A percentile compares a stretch with the other conserved stretches of the same genome.
phyloP scores from a whole-genome alignment of 2,113 vertebrate genomes.

The Chaetorhynchus papuensis region DNA sequence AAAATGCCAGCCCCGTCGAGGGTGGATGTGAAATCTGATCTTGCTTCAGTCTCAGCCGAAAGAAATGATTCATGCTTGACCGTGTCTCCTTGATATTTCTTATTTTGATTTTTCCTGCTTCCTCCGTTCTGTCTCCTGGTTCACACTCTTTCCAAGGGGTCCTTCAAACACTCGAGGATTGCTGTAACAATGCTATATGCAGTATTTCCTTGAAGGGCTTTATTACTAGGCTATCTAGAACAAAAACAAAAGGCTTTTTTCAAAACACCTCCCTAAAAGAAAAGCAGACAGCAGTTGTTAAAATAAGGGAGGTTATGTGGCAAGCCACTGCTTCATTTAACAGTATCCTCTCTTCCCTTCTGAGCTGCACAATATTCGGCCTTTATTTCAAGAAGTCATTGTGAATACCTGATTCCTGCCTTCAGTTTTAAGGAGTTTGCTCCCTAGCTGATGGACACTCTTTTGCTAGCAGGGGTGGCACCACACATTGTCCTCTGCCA shows the following conservation, averaged over 20 bases:
- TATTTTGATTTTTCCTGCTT: slow-evolving; percentile 39
- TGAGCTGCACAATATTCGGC: neutral
- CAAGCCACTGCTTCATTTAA: neutral
- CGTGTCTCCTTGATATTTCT: slow-evolving; percentile 18
- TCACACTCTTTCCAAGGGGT: neutral
- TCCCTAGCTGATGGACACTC: neutral
- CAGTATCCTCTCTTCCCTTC: neutral
- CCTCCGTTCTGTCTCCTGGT: neutral
- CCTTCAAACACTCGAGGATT: neutral
- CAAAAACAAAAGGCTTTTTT: neutral
- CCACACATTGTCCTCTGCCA: neutral
- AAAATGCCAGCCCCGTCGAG: neutral
- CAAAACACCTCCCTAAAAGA: neutral
- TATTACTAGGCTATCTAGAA: neutral
- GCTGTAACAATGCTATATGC: neutral
- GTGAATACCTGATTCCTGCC: neutral
- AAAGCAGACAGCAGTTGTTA: neutral
- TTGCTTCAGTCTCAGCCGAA: neutral
- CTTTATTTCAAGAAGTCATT: neutral
- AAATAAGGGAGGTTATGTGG: neutral
- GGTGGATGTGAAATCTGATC: slow-evolving; percentile 50
- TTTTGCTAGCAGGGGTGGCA: neutral
- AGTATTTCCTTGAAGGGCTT: neutral
- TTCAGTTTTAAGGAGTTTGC: neutral
- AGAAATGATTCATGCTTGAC: slow-evolving; percentile 52